phyloP scores from a whole-genome alignment of 2,113 vertebrate species.

The Sebastes schlegelii region DNA sequence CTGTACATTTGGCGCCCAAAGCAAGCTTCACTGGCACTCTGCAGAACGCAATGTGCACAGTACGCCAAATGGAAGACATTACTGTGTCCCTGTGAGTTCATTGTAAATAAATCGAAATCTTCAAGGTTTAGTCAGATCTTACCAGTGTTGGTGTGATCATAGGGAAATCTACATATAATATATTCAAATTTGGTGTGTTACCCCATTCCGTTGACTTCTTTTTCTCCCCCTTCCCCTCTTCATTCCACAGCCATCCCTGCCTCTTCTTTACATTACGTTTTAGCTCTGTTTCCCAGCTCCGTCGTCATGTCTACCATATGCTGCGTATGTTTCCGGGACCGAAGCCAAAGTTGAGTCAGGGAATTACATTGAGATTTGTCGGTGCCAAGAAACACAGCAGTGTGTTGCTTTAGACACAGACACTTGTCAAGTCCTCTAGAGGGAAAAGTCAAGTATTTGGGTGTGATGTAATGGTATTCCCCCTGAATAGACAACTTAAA shows the following conservation, averaged over 20 bases:
- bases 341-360: slow-evolving; percentile 64
- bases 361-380: slow-evolving; percentile 56
- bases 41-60: background rate
- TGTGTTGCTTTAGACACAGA: slow-evolving; percentile 48
- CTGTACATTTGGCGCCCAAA: slow-evolving; percentile 6
- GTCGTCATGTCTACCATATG: slow-evolving; percentile 58
- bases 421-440: slow-evolving; percentile 44
- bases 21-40: slow-evolving; percentile 5
- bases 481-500: slow-evolving; percentile 16
- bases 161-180: background rate
- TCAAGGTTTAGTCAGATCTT: background rate
- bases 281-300: slow-evolving; percentile 13
- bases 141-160: slow-evolving; percentile 5
- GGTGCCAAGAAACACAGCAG: slow-evolving; percentile 66
- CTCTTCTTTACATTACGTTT: slow-evolving; percentile 1
- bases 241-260: background rate
- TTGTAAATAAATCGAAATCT: background rate
- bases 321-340: slow-evolving; percentile 60
- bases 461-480: slow-evolving; percentile 63
- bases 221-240: background rate
- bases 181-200: background rate
- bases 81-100: background rate
- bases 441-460: slow-evolving; percentile 57
- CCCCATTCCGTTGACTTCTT: background rate
- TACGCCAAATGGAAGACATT: background rate